These are phyloP conservation scores for Scolopax mira DNA, from an alignment of 2,113 vertebrate genomes.

Conservation along the genomic window DNA sequence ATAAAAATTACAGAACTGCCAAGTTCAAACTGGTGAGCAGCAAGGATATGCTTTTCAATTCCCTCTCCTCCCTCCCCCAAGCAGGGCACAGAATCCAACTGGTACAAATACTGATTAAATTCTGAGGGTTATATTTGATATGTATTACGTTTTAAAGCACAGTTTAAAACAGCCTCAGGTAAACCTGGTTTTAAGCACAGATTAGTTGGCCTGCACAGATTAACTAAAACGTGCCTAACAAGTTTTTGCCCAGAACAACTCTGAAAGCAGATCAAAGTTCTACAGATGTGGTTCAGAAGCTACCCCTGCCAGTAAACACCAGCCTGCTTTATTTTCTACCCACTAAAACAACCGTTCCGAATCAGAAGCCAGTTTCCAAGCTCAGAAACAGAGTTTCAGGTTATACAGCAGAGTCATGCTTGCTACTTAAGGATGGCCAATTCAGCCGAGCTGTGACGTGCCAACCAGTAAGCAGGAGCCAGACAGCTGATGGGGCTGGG, in stretches of 20 bases:
- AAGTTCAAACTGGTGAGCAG: not conserved
- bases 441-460: not conserved
- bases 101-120: not conserved
- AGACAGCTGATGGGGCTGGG: slow-evolving; percentile 46
- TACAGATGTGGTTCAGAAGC: slow-evolving; percentile 6
- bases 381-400: not conserved
- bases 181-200: not conserved
- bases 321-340: not conserved
- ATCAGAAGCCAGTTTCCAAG: not conserved
- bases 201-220: not conserved
- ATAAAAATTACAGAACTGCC: not conserved
- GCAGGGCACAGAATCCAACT: not conserved
- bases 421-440: not conserved
- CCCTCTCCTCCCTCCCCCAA: not conserved
- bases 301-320: not conserved
- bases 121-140: not conserved
- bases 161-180: not conserved
- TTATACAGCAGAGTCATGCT: not conserved
- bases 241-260: not conserved
- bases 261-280: slow-evolving; percentile 23
- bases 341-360: not conserved
- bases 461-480: slow-evolving; percentile 33
- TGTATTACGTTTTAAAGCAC: not conserved
- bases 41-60: not conserved
- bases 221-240: not conserved